A percentile compares a stretch with the other conserved stretches of the same genome.
Conservation (phyloP, 1,140 invertebrate genomes). For the Nebria ingens region DNA sequence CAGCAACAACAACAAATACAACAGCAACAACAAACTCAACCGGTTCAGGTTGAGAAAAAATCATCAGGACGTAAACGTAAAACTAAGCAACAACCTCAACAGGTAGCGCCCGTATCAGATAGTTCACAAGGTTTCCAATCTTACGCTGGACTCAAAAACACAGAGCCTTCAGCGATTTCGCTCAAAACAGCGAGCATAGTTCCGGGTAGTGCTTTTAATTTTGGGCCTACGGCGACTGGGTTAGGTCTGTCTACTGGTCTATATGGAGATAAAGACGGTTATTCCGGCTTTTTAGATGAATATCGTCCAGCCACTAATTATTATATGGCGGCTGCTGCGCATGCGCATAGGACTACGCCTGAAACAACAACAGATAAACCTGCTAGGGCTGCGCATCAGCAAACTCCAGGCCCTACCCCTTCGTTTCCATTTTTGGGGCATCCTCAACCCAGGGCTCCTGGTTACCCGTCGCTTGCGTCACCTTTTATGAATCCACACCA, state of each 20-base stretch:
- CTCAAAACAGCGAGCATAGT: slow-evolving; percentile 50
- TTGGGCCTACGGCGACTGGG: slow-evolving; percentile 44
- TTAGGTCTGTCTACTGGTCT: slow-evolving; percentile 38
- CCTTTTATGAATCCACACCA: slow-evolving; percentile 39
- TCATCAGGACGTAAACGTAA: slow-evolving; percentile 10
- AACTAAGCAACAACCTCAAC: slow-evolving; percentile 17
- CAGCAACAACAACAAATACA: slow-evolving; percentile 15
- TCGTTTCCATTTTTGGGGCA: slow-evolving; percentile 41
- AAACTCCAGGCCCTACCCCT: slow-evolving; percentile 25
- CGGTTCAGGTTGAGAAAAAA: slow-evolving; percentile 11
- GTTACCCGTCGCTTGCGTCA: slow-evolving; percentile 36
- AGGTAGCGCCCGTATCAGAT: slow-evolving; percentile 18
- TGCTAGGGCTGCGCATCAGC: slow-evolving; percentile 32
- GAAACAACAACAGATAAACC: slow-evolving; percentile 37
- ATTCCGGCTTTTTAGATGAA: slow-evolving; percentile 50
- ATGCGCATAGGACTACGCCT: slow-evolving; percentile 33
- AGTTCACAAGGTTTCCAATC: slow-evolving; percentile 40
- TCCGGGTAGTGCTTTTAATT: slow-evolving; percentile 58
- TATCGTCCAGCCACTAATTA: slow-evolving; percentile 44
- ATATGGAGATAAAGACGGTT: slow-evolving; percentile 45
- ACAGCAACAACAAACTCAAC: slow-evolving; percentile 18
- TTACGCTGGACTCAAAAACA: slow-evolving; percentile 38
- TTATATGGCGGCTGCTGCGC: slow-evolving; percentile 41
- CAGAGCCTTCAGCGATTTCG: slow-evolving; percentile 42
- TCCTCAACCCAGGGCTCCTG: slow-evolving; percentile 36